Evolutionary conservation across 2,888 invertebrate species (phyloP).

Genomic region (Acleris emargana): DNA sequence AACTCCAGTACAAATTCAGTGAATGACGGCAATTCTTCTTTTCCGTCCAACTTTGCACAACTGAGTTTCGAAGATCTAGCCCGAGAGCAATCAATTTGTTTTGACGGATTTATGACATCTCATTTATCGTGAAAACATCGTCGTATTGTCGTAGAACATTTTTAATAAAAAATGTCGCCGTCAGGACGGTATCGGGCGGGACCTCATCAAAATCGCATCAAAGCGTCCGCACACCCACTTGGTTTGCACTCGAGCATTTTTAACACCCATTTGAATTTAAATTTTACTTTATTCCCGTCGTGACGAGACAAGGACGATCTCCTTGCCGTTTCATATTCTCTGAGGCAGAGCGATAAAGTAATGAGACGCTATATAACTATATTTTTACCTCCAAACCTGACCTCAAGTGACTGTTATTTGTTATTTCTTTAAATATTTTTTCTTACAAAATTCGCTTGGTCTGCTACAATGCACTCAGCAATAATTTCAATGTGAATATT

Average conservation of each 20-base stretch:
- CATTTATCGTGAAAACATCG: conserved; percentile 56
- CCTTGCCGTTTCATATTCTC: conserved; percentile 55
- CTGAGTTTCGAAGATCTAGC: conserved; percentile 49
- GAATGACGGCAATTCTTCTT: conserved; percentile 48
- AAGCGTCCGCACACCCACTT: conserved; percentile 61
- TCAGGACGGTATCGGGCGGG: conserved; percentile 48
- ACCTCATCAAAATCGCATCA: conserved; percentile 76
- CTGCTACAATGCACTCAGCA: background rate
- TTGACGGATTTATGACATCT: conserved; percentile 59
- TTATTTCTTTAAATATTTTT: background rate
- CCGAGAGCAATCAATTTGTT: conserved; percentile 58
- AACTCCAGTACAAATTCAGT: conserved; percentile 48
- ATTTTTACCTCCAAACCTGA: conserved; percentile 7
- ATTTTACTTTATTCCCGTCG: conserved; percentile 63
- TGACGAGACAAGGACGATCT: conserved; percentile 54
- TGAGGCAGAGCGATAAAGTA: conserved; percentile 57
- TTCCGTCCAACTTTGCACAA: conserved; percentile 36
- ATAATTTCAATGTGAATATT: background rate
- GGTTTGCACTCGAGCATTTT: conserved; percentile 62
- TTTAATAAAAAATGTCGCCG: conserved; percentile 66
- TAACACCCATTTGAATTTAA: conserved; percentile 72
- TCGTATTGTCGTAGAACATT: conserved; percentile 58
- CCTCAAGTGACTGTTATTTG: conserved; percentile 3
- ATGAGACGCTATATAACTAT: conserved; percentile 47
- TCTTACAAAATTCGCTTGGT: background rate